A percentile compares a stretch with the other conserved stretches of the same genome.
These are phyloP conservation scores for Aramus guarauna DNA, from an alignment of 2,113 vertebrate genomes.

Conservation along the genomic window DNA sequence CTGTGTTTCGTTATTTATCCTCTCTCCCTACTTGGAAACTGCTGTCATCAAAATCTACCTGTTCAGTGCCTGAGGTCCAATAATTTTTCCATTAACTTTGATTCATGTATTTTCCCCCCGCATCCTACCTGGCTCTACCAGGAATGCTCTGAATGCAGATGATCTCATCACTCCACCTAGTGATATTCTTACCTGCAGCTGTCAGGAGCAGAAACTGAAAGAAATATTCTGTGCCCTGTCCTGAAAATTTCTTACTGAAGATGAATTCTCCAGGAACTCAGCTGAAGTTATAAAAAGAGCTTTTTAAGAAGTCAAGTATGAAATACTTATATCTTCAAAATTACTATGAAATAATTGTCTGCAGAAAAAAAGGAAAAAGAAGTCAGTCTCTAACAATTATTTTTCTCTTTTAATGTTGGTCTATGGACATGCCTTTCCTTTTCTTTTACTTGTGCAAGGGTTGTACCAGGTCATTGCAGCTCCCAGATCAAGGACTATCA, in stretches of 20 bases:
- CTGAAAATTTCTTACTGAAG: not conserved
- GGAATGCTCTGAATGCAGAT: not conserved
- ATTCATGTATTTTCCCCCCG: not conserved
- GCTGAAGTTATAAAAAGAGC: not conserved
- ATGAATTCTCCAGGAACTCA: not conserved
- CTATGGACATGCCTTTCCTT: not conserved
- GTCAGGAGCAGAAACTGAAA: not conserved
- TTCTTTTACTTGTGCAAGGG: not conserved
- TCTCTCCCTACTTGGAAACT: not conserved
- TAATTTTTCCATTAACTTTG: not conserved
- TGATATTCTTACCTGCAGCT: not conserved
- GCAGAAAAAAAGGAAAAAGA: not conserved
- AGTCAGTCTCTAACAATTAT: not conserved
- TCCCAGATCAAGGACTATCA: not conserved
- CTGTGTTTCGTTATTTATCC: not conserved
- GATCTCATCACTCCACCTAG: not conserved
- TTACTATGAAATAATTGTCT: not conserved
- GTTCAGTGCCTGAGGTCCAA: not conserved
- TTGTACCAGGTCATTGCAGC: not conserved
- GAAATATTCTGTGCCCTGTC: not conserved
- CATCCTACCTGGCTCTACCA: not conserved
- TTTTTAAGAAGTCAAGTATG: not conserved
- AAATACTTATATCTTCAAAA: not conserved
- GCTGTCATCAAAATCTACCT: not conserved
- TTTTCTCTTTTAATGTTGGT: not conserved